phyloP scores from a whole-genome alignment of 2,888 invertebrate genomes.

The Taenaris catops region DNA sequence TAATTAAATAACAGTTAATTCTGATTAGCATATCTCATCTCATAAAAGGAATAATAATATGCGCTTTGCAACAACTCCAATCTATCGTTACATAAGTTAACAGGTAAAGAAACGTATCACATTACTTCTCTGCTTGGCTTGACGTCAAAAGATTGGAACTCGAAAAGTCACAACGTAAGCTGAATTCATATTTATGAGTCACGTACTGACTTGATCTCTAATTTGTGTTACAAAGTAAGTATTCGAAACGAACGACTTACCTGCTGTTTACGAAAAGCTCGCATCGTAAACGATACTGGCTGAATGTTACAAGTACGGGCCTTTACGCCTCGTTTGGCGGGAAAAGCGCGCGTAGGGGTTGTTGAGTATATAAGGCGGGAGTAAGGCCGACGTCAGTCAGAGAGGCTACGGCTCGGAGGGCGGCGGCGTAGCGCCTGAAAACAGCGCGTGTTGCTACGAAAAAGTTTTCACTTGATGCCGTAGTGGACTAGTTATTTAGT shows the following conservation, averaged over 20 bases:
- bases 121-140: neutral
- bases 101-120: neutral
- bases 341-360: slow-evolving; percentile 28
- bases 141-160: slow-evolving; percentile 2
- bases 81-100: too few species aligned
- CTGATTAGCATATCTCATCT: too few species aligned
- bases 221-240: slow-evolving; percentile 20
- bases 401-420: slow-evolving; percentile 47
- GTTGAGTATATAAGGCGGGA: slow-evolving; percentile 51
- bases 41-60: too few species aligned
- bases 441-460: slow-evolving; percentile 36
- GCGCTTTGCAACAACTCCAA: too few species aligned
- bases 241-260: slow-evolving; percentile 15
- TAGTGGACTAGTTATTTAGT: slow-evolving; percentile 20
- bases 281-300: slow-evolving; percentile 8
- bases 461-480: slow-evolving; percentile 37
- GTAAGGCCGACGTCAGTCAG: slow-evolving; percentile 44
- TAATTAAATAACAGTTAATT: too few species aligned
- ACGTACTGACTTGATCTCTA: slow-evolving; percentile 9
- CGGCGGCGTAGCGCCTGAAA: slow-evolving; percentile 37
- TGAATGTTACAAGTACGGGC: slow-evolving; percentile 6
- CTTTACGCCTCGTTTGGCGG: slow-evolving; percentile 26
- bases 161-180: slow-evolving; percentile 5
- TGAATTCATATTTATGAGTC: slow-evolving; percentile 11
- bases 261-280: slow-evolving; percentile 6